Evolutionary conservation across 1,140 invertebrate genomes (phyloP), one percentile per base, ranked within the genome.

Genomic region (Lasioglossum albipes): DNA sequence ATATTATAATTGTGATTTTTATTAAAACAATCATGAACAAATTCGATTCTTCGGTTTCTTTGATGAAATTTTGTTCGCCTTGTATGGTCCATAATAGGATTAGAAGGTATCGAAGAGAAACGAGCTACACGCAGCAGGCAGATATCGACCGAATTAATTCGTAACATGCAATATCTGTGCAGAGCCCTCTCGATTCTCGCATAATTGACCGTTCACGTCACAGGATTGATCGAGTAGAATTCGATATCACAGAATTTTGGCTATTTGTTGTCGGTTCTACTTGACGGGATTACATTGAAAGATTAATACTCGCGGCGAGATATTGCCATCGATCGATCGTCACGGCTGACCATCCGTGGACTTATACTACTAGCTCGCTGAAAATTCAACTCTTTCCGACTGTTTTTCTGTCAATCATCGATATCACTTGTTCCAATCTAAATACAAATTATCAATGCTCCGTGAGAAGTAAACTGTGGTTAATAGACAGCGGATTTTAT

Each of bases 321-420:
- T 49, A 16, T 57, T 27, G 2, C n/a, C 18, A 52, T 61, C 20
- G 71, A 5, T n/a, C 13, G 16, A 49, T 13, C 13, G 18, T 16
- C 22, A 13, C 36, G 78, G 27, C 78, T 42, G 78, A 75, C 57
- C 78, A 42, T 36, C 36, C 54, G 52, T 36, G 7, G 45, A n/a
- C 27, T 27, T 22, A 13, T 68, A 80, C 78, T 68, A 80, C 78
- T 80, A 9, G 31, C 52, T 20, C 20, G 65, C 16, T 16, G 27
- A 18, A 61, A n/a, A 41, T 27, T 18, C 22, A 10, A 45, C 4
- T 1, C 18, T 2, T 31, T 0, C 3, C 9, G 31, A 36, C 20
- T 36, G 59, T 4, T 42, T 79, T 52, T 16, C 2, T 16, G 12
- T 52, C 49, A 52, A 52, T 16, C 49, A 13, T 13, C 16, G 16